These are phyloP conservation scores for Dromas ardeola DNA, from an alignment of 2,113 vertebrate genomes.

Conservation along the genomic window DNA sequence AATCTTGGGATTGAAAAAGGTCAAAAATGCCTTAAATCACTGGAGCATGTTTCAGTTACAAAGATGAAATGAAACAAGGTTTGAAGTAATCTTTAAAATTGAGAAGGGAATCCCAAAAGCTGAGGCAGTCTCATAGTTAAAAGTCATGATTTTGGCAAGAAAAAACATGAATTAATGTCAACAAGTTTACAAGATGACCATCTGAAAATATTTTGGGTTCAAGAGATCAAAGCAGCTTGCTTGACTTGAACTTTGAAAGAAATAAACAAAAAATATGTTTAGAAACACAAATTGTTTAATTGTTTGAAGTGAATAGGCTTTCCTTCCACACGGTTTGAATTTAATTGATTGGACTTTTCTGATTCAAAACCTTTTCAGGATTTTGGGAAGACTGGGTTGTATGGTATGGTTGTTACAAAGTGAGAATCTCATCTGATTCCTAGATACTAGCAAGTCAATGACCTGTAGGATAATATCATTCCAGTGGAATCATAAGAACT, in stretches of 20 bases:
- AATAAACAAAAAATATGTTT: conserved; percentile 21
- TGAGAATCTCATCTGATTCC: not conserved
- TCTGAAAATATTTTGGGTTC: conserved; percentile 29
- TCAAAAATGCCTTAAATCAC: not conserved
- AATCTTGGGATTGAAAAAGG: not conserved
- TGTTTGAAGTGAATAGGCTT: not conserved
- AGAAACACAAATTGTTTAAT: not conserved
- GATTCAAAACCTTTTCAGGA: not conserved
- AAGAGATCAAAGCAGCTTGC: conserved; percentile 14
- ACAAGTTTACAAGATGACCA: not conserved
- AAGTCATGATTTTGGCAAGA: not conserved
- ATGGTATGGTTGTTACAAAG: not conserved
- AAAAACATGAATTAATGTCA: not conserved
- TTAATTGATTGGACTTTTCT: not conserved
- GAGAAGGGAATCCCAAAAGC: not conserved
- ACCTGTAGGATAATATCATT: not conserved
- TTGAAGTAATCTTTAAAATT: not conserved
- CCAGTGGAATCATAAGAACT: not conserved
- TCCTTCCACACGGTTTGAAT: not conserved
- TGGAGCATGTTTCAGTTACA: not conserved
- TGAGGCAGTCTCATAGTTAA: not conserved
- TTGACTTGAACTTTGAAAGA: conserved; percentile 1
- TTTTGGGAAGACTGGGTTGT: not conserved
- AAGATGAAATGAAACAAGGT: not conserved
- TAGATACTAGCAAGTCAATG: not conserved